Conservation (phyloP, 2,888 invertebrate species). For the Orchestes rusci region DNA sequence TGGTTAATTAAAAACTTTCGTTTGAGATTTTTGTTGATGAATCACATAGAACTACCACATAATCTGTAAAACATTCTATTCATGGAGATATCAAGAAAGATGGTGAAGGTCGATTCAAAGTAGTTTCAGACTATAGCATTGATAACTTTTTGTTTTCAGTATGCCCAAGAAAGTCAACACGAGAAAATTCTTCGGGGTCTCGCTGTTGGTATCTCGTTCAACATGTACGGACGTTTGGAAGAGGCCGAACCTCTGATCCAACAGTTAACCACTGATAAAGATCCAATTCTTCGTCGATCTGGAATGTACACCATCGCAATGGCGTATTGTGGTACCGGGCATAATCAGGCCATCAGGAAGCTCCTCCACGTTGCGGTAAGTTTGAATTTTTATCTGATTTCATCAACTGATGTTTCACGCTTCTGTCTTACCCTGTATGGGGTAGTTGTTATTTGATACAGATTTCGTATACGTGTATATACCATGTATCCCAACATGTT, state of each 20-base stretch:
- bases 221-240: conserved; percentile 95
- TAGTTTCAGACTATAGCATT: too few relatives aligned
- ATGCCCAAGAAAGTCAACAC: conserved; percentile 93
- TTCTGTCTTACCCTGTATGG: too few relatives aligned
- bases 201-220: conserved; percentile 92
- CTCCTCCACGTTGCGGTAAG: conserved; percentile 91
- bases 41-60: too few relatives aligned
- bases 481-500: too few relatives aligned
- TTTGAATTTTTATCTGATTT: conserved; percentile 29
- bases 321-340: conserved; percentile 97
- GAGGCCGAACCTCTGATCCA: conserved; percentile 93
- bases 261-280: conserved; percentile 85
- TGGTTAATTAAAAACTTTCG: too few relatives aligned
- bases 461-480: too few relatives aligned
- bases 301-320: conserved; percentile 98
- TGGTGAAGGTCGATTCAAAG: too few relatives aligned
- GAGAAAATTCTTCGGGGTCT: conserved; percentile 97
- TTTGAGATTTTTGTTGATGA: too few relatives aligned
- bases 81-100: too few relatives aligned
- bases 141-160: conserved; percentile 49
- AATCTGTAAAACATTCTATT: too few relatives aligned
- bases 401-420: too few relatives aligned
- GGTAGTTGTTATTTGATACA: too few relatives aligned
- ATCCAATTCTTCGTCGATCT: conserved; percentile 88
- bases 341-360: conserved; percentile 91